phyloP scores from a whole-genome alignment of 2,113 vertebrate genomes.

The Brienomyrus brachyistius region DNA sequence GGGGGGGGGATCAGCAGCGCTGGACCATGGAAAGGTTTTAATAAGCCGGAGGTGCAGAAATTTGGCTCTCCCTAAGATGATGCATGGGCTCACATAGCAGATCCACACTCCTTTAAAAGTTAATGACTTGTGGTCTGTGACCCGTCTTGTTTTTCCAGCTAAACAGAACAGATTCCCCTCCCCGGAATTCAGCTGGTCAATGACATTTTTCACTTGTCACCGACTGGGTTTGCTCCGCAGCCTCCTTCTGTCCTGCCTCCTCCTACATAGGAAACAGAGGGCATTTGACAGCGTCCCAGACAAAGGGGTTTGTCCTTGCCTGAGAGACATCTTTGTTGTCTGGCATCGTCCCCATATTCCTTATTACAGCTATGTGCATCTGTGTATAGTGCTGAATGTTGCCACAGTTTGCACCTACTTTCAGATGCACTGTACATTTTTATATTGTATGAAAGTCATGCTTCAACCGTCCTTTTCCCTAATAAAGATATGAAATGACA shows the following conservation, averaged over 20 bases:
- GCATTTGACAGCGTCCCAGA: not conserved
- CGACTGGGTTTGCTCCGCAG: not conserved
- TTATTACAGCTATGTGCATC: not conserved
- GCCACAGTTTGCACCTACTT: not conserved
- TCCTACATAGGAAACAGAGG: not conserved
- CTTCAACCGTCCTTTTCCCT: not conserved
- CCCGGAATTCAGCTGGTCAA: not conserved
- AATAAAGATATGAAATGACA: not conserved
- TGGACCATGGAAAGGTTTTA: not conserved
- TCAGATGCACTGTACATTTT: not conserved
- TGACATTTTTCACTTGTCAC: constrained; percentile 21
- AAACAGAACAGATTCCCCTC: not conserved
- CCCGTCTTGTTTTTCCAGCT: constrained; percentile 15
- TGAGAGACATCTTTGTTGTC: not conserved
- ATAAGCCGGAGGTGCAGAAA: constrained; percentile 7
- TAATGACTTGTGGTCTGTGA: constrained; percentile 3
- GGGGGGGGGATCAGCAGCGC: not conserved
- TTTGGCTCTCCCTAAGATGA: constrained; percentile 1
- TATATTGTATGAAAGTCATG: not conserved
- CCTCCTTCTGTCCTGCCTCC: not conserved
- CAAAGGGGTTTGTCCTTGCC: not conserved
- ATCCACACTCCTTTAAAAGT: constrained; percentile 13
- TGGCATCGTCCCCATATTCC: not conserved
- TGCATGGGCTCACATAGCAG: not conserved
- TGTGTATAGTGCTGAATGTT: not conserved